Evolutionary conservation across 2,888 invertebrate species (phyloP), one percentile per base, ranked within the genome.

Genomic region (Noctua fimbriata): DNA sequence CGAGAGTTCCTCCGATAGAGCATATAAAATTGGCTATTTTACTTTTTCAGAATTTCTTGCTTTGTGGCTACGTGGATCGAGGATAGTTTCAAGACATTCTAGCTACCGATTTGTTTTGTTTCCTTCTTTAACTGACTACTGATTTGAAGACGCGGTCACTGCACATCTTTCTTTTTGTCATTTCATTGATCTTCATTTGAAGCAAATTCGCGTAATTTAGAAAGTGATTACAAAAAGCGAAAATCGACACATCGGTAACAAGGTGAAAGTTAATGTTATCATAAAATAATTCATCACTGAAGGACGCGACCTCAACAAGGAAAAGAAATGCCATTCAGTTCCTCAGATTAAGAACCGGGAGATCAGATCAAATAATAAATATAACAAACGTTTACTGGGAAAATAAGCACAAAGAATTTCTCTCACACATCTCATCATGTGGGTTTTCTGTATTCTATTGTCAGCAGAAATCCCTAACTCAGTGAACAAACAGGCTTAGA

Each of bases 391-490:
- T 85, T 82, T 80, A 80, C 82, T 73, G 41, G 47, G 66, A 74
- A 84, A 80, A 81, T 82, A 86, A 78, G 69, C 86, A 87, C 84
- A 88, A 85, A 86, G 77, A 65, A 58, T 81, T 84, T 79, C 69
- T 66, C 74, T 79, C 74, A 60, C 85, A 74, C 76, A 73, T 73
- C 76, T 67, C 63, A 81, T 85, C 78, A 78, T 79, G 82, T 84
- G 86, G 87, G 84, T 74, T 83, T 83, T 78, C 76, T 73, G 73
- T 82, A 78, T 82, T 82, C 88, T 83, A 85, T 89, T 88, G 89
- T 88, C 85, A 88, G 88, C 89, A 75, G 67, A 85, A 82, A 88
- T 85, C 80, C 85, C 75, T 83, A 85, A 87, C 83, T 82, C 82
- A 69, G 69, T 80, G 81, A 85, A 87, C 86, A 86, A 87, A 87